A percentile compares a stretch with the other conserved stretches of the same genome.
Evolutionary conservation across 2,113 vertebrate genomes (phyloP).

Genomic region (Bambusicola thoracicus): DNA sequence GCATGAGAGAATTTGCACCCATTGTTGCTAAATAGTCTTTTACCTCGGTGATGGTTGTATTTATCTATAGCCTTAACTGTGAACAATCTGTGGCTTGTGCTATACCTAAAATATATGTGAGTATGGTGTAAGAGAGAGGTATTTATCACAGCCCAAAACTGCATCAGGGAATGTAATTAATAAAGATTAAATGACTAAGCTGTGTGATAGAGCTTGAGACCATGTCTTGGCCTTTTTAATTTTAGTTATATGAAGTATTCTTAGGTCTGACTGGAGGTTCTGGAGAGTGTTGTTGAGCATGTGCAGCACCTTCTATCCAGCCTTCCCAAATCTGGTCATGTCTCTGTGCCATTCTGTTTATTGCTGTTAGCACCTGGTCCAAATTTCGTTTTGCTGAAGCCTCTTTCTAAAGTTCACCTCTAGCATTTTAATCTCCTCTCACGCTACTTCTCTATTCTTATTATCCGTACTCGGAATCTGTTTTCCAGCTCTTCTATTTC

Average conservation of each 20-base stretch:
- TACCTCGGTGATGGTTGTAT: background rate
- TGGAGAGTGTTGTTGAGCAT: background rate
- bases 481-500: background rate
- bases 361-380: background rate
- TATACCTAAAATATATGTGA: background rate
- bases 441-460: background rate
- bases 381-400: background rate
- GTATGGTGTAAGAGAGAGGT: background rate
- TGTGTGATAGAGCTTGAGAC: background rate
- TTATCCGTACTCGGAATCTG: background rate
- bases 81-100: background rate
- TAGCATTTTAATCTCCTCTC: background rate
- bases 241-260: background rate
- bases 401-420: background rate
- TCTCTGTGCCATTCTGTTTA: background rate
- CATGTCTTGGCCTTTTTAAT: background rate
- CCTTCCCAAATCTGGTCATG: background rate
- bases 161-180: background rate
- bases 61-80: background rate
- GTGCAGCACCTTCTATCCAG: background rate
- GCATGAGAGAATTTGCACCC: fast-evolving
- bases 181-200: background rate
- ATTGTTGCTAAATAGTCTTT: background rate
- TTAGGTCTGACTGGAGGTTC: fast-evolving
- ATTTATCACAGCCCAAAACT: background rate